A percentile compares a stretch with the other conserved stretches of the same genome.
Evolutionary conservation across 2,888 invertebrate genomes (phyloP).

Genomic region (Athalia rosae): DNA sequence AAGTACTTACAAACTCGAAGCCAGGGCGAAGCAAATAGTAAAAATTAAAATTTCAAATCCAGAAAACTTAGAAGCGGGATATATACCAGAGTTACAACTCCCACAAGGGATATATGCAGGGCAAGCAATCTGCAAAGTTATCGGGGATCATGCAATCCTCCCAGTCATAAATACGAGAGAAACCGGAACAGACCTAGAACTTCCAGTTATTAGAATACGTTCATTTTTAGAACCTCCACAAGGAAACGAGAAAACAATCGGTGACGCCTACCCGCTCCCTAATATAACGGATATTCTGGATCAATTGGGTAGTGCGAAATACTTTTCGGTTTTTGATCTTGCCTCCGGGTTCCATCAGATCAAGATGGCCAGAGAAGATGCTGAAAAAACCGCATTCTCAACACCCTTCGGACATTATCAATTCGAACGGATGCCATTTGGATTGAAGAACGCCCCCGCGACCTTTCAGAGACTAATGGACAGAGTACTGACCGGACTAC

Average conservation of each 20-base stretch:
- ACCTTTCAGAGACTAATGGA: slow-evolving; percentile 1
- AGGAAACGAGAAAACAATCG: background rate
- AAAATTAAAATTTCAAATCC: background rate
- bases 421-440: slow-evolving; percentile 1
- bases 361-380: background rate
- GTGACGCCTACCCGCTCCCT: background rate
- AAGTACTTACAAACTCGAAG: too few species aligned
- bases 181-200: background rate
- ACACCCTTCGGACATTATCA: slow-evolving; percentile 1
- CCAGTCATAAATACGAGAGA: background rate
- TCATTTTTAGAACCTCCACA: too few species aligned
- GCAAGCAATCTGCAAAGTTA: background rate
- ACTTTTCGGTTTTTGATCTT: background rate
- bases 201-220: background rate
- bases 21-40: background rate
- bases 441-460: background rate
- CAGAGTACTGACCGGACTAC: background rate
- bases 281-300: background rate
- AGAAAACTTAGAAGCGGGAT: background rate
- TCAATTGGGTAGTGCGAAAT: background rate
- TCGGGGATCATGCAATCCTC: background rate
- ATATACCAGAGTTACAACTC: background rate
- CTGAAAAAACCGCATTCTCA: background rate
- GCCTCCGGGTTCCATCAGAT: background rate
- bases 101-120: background rate